Conservation (phyloP, 2,888 invertebrate genomes). For the Itoplectis maculator region DNA sequence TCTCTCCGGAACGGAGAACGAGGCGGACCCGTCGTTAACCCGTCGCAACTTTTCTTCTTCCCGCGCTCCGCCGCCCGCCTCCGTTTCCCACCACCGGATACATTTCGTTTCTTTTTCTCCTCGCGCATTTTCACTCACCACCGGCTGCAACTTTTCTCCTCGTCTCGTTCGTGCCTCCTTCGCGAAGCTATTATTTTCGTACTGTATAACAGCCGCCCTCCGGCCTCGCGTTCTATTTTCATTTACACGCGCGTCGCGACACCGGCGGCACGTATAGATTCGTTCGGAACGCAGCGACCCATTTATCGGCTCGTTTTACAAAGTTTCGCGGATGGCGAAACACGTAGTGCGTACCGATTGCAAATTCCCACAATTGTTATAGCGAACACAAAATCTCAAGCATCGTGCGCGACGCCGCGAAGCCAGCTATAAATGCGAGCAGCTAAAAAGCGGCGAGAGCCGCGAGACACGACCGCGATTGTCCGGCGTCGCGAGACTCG, state of each 20-base stretch:
- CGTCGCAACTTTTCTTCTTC: slow-evolving; percentile 66
- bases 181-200: slow-evolving; percentile 24
- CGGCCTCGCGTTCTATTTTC: slow-evolving; percentile 59
- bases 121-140: slow-evolving; percentile 51
- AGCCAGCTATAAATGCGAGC: no score
- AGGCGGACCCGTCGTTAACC: slow-evolving; percentile 59
- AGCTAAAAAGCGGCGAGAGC: no score
- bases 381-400: no score
- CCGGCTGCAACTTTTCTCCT: slow-evolving; percentile 57
- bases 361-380: no score
- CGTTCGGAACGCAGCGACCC: slow-evolving; percentile 11
- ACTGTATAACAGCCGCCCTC: background rate
- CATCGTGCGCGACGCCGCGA: no score
- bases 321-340: no score
- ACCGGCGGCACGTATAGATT: background rate
- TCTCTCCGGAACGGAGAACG: no score
- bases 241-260: slow-evolving; percentile 8
- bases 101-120: slow-evolving; percentile 37
- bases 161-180: slow-evolving; percentile 37
- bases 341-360: no score
- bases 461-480: slow-evolving; percentile 75
- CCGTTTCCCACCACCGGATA: slow-evolving; percentile 50
- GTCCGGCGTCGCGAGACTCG: slow-evolving; percentile 68
- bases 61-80: no score
- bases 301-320: background rate